phyloP scores from a whole-genome alignment of 2,888 invertebrate genomes.

The Clivina fossor region DNA sequence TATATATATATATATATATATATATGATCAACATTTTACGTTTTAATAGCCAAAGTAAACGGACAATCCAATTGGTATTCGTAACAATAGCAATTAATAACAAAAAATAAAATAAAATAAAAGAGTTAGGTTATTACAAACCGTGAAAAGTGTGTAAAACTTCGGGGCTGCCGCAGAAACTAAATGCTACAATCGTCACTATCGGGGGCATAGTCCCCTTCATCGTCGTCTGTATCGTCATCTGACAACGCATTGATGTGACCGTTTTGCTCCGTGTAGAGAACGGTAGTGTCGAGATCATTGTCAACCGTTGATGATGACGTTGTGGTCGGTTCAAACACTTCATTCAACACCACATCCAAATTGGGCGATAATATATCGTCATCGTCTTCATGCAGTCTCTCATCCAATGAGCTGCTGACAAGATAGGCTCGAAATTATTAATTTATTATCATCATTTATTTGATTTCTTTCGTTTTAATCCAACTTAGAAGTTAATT shows the following conservation, averaged over 20 bases:
- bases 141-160: slow-evolving; percentile 3
- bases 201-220: slow-evolving; percentile 31
- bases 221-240: slow-evolving; percentile 24
- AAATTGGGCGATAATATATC: slow-evolving; percentile 69
- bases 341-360: slow-evolving; percentile 59
- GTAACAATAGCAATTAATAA: background rate
- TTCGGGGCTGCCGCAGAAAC: slow-evolving; percentile 21
- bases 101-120: background rate
- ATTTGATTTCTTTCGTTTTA: no score
- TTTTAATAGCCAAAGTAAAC: no score
- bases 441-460: no score
- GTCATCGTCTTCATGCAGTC: slow-evolving; percentile 56
- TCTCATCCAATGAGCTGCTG: slow-evolving; percentile 69
- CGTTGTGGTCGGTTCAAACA: slow-evolving; percentile 15
- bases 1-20: no score
- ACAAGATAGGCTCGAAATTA: no score
- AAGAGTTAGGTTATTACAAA: background rate
- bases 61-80: no score
- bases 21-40: no score
- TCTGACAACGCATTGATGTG: slow-evolving; percentile 23
- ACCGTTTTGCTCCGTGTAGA: slow-evolving; percentile 13
- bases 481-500: no score
- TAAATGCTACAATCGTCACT: slow-evolving; percentile 34
- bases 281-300: no score
- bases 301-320: no score